These are phyloP conservation scores for Drosophila obscura DNA, from an alignment of 1,140 invertebrate genomes.

Conservation along the genomic window DNA sequence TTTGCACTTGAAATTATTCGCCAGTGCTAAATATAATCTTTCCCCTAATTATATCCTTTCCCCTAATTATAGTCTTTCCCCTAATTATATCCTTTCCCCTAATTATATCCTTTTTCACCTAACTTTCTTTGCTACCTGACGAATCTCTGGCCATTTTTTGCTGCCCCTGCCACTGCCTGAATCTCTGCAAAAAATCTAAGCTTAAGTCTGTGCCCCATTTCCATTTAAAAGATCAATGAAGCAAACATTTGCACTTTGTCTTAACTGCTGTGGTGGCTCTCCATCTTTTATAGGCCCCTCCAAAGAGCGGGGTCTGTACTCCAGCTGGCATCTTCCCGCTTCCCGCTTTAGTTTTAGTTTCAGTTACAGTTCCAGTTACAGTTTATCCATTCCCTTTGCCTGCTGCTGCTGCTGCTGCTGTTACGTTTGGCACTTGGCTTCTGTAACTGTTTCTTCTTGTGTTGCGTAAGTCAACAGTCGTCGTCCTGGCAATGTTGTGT, in stretches of 20 bases:
- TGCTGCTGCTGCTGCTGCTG: slow-evolving; percentile 14
- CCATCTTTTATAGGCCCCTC: slow-evolving; percentile 32
- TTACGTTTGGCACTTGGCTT: slow-evolving; percentile 42
- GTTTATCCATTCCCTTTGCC: neutral
- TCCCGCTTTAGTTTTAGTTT: too few relatives aligned
- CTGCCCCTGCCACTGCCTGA: neutral
- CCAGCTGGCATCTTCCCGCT: too few relatives aligned
- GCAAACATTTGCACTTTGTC: slow-evolving; percentile 55
- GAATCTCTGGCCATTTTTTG: neutral
- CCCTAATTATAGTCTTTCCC: too few relatives aligned
- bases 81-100: too few relatives aligned
- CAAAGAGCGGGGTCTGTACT: neutral
- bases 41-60: too few relatives aligned
- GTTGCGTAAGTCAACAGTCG: slow-evolving; percentile 78
- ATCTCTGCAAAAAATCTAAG: neutral
- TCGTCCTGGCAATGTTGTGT: slow-evolving; percentile 67
- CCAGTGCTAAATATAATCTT: too few relatives aligned
- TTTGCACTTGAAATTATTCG: too few relatives aligned
- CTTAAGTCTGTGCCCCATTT: slow-evolving; percentile 3
- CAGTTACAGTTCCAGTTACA: slow-evolving; percentile 1
- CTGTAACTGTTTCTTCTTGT: slow-evolving; percentile 72
- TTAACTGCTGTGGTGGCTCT: slow-evolving; percentile 40
- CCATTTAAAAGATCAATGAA: slow-evolving; percentile 59
- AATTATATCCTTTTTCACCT: too few relatives aligned
- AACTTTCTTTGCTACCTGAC: too few relatives aligned